These are phyloP conservation scores for Dasyprocta punctata DNA, from an alignment of 2,113 vertebrate species.

Conservation along the genomic window DNA sequence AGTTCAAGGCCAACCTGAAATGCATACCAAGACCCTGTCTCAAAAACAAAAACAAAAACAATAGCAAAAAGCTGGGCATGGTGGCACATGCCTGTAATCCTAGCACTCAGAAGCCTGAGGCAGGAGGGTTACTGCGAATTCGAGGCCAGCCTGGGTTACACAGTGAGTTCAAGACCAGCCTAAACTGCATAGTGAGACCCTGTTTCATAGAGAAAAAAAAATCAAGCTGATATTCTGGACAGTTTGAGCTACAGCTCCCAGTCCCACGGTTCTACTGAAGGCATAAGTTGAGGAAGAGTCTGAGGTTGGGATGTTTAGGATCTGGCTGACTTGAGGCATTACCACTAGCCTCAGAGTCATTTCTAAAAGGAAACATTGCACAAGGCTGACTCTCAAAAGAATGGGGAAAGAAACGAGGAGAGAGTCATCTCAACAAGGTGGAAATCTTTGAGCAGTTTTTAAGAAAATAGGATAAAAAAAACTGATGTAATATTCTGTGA, in stretches of 20 bases:
- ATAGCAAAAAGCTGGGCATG: too few relatives aligned
- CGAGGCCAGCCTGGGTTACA: too few relatives aligned
- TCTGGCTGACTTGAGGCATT: background rate
- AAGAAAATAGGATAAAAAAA: background rate
- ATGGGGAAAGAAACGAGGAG: background rate
- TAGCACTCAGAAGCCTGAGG: background rate
- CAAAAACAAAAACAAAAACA: background rate
- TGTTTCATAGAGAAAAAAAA: background rate
- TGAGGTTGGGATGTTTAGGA: background rate
- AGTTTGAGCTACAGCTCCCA: background rate
- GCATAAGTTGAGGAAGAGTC: background rate
- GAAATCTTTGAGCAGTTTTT: background rate
- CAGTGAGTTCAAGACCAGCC: too few relatives aligned
- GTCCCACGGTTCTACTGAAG: background rate
- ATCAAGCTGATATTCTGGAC: background rate
- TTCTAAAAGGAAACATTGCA: background rate
- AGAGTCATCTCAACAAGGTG: background rate
- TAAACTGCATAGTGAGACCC: background rate
- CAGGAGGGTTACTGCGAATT: background rate
- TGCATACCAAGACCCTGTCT: background rate
- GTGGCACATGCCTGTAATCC: background rate
- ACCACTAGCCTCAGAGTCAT: background rate
- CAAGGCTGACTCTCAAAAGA: background rate
- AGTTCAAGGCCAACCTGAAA: background rate
- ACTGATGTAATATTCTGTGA: background rate